Evolutionary conservation across 2,888 invertebrate genomes (phyloP), one percentile per base, ranked within the genome.

Genomic region (Merodon equestris): DNA sequence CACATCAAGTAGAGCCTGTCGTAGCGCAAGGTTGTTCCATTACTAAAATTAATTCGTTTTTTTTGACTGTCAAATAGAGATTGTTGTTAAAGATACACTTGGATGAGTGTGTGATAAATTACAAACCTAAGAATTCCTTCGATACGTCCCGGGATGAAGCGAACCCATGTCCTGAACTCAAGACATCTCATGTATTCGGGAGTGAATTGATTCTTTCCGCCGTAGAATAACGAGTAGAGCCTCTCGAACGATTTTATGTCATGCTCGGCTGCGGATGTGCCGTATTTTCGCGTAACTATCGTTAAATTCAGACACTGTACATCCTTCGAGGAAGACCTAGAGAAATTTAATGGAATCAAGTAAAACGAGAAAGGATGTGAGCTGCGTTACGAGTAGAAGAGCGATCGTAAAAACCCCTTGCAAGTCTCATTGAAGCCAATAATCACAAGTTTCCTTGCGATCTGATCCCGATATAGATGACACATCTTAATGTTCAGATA

Each of bases 361-460:
- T 10, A 2, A 3, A 13, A 40, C 10, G n/a, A n/a, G n/a, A n/a
- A n/a, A n/a, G n/a, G n/a, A n/a, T n/a, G n/a, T n/a, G n/a, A n/a
- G 7, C 27, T 27, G 27, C 7, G 57, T 42, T 58, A 79, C 79
- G 79, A 79, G 34, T 85, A 88, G 1, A 86, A 64, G 68, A 86
- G 70, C 5, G 83, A 67, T 0, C 86, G 84, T 3, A 87, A 38
- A 13, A 87, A 84, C 0, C 86, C 85, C 5, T 84, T 84, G 44
- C 84, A 84, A 1, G 83, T 74, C 56, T 84, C 83, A 5, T 83
- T 84, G 34, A 86, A 85, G 0, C 87, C 87, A 3, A 87, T 50
- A 2, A 87, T 82, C 12, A 81, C 61, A 0, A 81, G 27, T 50
- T 56, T 75, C 3, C 50, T 56, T 18, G 64, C 75, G 17, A 70